Evolutionary conservation across 1,140 invertebrate genomes (phyloP), one percentile per base, ranked within the genome.

Genomic region (Liolophura sinensis): DNA sequence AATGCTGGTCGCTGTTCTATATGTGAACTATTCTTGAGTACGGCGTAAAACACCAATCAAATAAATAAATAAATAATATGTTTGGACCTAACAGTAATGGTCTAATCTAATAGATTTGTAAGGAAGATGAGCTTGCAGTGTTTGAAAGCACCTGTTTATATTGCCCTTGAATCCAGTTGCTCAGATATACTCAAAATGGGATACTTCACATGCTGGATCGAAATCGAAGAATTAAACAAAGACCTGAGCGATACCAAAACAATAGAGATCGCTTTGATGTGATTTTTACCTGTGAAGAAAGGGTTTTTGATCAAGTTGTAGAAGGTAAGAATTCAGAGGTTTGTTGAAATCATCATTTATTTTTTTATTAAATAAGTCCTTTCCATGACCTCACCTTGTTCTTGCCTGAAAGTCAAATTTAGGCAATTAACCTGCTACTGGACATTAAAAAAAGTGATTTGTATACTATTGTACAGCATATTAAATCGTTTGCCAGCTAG

Each of bases 141-240:
- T 40, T 62, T 52, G 18, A 52, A 18, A 31, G n/a, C 20, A 9
- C 20, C 9, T n/a, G 16, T n/a, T 64, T n/a, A 14, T 31, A 4
- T n/a, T 67, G 24, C 68, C 72, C 76, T 77, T 77, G 68, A 40
- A 77, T 71, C 57, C 20, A 1, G 0, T 18, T 57, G 64, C 75
- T 71, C 73, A 95, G 93, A 84, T 99, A 99, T 78, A 99, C 96
- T 62, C 95, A 98, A 87, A 99, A 99, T 89, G 98, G 98, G 40
- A 87, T 99, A 61, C 87, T 99, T 54, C 94, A 99, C 81, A 99
- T 99, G 94, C 82, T 99, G 70, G 98, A 99, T 78, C 89, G 98
- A 75, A 99, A 99, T 85, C 87, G 94, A 71, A 87, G 96, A 78
- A 97, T 99, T 71, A 99, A 99, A 87, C 87, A 89, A 20, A 90